Base-by-base conservation (phyloP, 2,113 vertebrate genomes). In the Plecotus auritus region DNA sequence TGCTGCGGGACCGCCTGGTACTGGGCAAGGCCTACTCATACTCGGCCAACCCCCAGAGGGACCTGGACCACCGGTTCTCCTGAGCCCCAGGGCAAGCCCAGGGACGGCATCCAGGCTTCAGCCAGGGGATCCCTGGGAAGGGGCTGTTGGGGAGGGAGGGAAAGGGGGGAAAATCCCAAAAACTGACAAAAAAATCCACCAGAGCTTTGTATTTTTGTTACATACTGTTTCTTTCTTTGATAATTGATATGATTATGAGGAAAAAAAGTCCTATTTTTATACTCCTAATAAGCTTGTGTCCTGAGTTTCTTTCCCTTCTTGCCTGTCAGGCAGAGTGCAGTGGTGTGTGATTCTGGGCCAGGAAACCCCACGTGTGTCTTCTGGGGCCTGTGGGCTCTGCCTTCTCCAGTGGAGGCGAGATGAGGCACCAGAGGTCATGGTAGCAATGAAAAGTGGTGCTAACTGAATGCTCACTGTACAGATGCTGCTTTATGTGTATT, bases 191-290 rank as follows among this genome's bases (percentile, higher is more conserved):
- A 96, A 91, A 78, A 94, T 89, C 88, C 7, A 97, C 97, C 98
- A 99, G 99, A 99, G 99, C 99, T 99, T 98, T 99, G 99, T 99
- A 99, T 99, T 99, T 99, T 99, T 99, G 99, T 99, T 99, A 99
- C 98, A 97, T 98, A 99, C 98, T 99, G 98, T 99, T 99, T 97
- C 96, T 98, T 98, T 98, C 97, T 98, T 98, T 98, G 99, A 99
- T 99, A 99, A 99, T 98, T 98, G 98, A 98, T 99, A 98, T 99
- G 99, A 99, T 99, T 99, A 99, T 99, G 98, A 99, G 98, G 97
- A 98, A 96, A 98, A 95, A 92, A 97, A 78, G 94, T 91, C 98
- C 98, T 99, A 99, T 99, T 99, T 99, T 99, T 99, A 98, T 99
- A 99, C 99, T 99, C 98, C 97, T 97, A 97, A 85, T 95, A 86